Evolutionary conservation across 2,113 vertebrate species (phyloP), one percentile per base, ranked within the genome.

Genomic region (Cryptomyrus ogoouensis): DNA sequence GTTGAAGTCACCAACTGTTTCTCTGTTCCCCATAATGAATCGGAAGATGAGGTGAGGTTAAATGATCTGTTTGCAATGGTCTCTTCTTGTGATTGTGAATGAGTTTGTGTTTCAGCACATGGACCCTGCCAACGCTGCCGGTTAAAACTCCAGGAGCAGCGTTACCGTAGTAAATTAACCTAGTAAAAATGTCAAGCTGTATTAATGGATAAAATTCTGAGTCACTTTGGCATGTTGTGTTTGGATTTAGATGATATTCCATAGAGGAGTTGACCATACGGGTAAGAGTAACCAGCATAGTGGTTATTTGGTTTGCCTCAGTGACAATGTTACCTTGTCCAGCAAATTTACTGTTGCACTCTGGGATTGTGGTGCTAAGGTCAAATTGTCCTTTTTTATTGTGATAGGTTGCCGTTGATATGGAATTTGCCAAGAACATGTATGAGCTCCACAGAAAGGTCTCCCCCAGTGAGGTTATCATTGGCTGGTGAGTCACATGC

Each of bases 391-490:
- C 21, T 8, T 31, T 83, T 56, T 53, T 53, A 50, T 85, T 52
- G 19, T 89, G 27, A 42, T 91, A 99, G 98, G 98, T 99, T 89
- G 98, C 98, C 5, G 98, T 99, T 89, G 98, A 99, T 92, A 99
- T 99, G 98, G 98, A 99, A 91, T 99, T 99, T 85, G 98, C 98
- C 24, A 99, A 99, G 95, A 99, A 99, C 94, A 99, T 99, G 98
- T 99, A 99, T 17, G 98, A 99, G 91, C 92, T 99, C 31, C 98
- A 99, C 94, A 99, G 99, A 95, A 97, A 99, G 91, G 98, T 99
- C 58, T 98, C 98, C 3, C 97, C 98, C 47, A 98, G 97, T 35
- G 98, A 99, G 92, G 97, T 99, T 91, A 99, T 99, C 91, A 92
- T 99, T 19, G 98, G 98, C 92, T 99, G 98, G 98, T 99, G 92